Evolutionary conservation across 2,113 vertebrate genomes (phyloP), one percentile per base, ranked within the genome.

Genomic region (Athene cunicularia): DNA sequence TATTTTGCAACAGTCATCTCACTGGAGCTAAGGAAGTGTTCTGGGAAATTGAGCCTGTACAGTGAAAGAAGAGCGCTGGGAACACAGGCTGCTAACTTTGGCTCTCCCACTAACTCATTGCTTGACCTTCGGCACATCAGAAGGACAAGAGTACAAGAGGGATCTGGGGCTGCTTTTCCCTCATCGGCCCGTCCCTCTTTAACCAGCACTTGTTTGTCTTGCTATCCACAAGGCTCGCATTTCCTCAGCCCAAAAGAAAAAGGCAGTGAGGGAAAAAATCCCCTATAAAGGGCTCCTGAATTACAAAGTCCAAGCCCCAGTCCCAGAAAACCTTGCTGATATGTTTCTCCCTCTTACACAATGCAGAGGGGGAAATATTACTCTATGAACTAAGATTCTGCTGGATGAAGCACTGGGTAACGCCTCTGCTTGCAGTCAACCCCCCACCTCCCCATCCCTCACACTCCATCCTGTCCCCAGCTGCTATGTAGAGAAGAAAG

Each of bases 81-180:
- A 85, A 85, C 12, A 56, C 14, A 58, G 70, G 26, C 62, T 91
- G 62, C 56, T 45, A 85, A 81, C n/a, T 85, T 56, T 22, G 49
- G 19, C 49, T 66, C 50, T 93, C 75, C 67, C 50, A 72, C 32
- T 64, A 67, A 68, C 41, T 76, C 43, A 2, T 12, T 58, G 10
- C 37, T 73, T 62, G 66, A 88, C 53, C 66, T 95, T 89, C 62
- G 72, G 55, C 45, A 39, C 23, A 47, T 80, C n/a, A 85, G 60
- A 47, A 86, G 19, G 52, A 56, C 56, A 75, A 49, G 62, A 89
- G 35, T 66, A 53, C 22, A 75, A 55, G 37, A 85, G 66, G 39
- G 28, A 63, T 22, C 18, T 72, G 52, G n/a, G 41, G 21, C 70
- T 93, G 58, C 22, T 75, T 80, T 92, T 82, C 76, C 22, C 14